Conservation (phyloP, 2,888 invertebrate genomes). For the Scaptodrosophila latifasciaeformis region DNA sequence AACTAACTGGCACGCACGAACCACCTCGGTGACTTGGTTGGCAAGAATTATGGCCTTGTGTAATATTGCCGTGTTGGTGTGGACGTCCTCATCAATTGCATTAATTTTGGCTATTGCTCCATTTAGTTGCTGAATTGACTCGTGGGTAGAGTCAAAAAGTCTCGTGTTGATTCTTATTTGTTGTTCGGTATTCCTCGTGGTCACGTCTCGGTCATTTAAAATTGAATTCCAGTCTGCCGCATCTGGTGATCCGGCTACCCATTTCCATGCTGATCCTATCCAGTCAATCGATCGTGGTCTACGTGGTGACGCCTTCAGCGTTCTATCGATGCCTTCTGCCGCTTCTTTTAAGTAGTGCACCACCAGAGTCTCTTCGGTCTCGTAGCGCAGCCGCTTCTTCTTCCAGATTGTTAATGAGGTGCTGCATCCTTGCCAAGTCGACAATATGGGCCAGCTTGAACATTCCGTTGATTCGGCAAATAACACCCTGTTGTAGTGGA, state of each 20-base stretch:
- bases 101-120: constrained; percentile 1
- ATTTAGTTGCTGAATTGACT: neutral
- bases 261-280: constrained; percentile 30
- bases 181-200: constrained; percentile 18
- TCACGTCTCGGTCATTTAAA: too few species aligned
- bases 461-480: too few species aligned
- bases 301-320: neutral
- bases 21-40: neutral
- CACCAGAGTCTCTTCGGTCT: too few species aligned
- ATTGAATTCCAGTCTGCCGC: too few species aligned
- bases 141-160: neutral
- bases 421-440: too few species aligned
- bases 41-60: neutral
- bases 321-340: too few species aligned
- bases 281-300: constrained; percentile 17
- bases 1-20: neutral
- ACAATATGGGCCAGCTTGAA: too few species aligned
- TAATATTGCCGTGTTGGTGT: neutral
- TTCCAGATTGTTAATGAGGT: too few species aligned
- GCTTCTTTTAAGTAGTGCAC: too few species aligned
- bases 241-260: too few species aligned
- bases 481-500: too few species aligned
- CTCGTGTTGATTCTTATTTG: constrained; percentile 25
- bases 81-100: neutral
- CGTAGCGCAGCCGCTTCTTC: too few species aligned